Percentiles rank a stretch among this genome's conserved stretches.
Conservation (phyloP, 2,888 invertebrate genomes). For the Prenolepis imparis region DNA sequence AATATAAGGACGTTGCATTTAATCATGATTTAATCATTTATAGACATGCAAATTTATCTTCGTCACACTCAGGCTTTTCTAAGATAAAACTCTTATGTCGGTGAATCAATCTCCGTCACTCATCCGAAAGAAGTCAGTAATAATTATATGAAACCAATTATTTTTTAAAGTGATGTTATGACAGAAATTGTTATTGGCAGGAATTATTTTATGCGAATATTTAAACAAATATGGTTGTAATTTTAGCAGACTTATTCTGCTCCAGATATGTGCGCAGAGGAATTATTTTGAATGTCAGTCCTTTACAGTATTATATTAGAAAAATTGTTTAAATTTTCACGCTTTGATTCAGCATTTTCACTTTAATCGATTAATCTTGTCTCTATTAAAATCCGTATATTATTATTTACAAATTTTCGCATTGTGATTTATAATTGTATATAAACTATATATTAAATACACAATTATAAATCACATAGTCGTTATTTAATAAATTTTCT, state of each 20-base stretch:
- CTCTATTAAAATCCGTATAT: neutral
- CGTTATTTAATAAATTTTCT: constrained; percentile 1
- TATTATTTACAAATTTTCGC: neutral
- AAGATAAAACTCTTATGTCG: constrained; percentile 38
- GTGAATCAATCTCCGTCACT: constrained; percentile 69
- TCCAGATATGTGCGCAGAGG: neutral
- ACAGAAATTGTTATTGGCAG: neutral
- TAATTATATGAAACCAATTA: constrained; percentile 64
- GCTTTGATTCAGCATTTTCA: neutral
- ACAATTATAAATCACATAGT: neutral
- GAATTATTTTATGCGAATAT: constrained; percentile 23
- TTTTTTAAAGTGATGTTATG: constrained; percentile 50
- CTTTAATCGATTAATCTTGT: neutral
- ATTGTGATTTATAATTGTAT: too few relatives aligned
- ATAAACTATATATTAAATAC: too few relatives aligned
- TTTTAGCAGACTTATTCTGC: neutral
- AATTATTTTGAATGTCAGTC: neutral
- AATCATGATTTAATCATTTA: constrained; percentile 4
- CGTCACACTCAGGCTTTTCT: constrained; percentile 42
- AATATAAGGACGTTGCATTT: neutral
- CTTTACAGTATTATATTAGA: neutral
- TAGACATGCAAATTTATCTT: constrained; percentile 61
- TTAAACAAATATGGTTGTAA: neutral
- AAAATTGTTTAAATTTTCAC: neutral
- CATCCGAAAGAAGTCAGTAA: constrained; percentile 35